Conservation (phyloP, 2,888 invertebrate genomes). For the Drymonia ruficornis region DNA sequence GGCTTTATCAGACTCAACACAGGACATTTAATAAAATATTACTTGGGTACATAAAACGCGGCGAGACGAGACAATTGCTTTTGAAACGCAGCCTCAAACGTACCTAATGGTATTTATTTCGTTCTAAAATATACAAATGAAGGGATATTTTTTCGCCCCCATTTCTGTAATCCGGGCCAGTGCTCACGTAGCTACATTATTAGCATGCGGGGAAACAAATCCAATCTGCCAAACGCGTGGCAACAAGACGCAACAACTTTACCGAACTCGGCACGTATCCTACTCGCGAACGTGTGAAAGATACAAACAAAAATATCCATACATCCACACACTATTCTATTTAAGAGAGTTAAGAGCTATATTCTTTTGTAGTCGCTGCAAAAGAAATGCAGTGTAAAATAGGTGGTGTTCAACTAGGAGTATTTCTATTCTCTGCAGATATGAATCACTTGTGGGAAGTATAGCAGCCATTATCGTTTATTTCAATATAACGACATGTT, state of each 20-base stretch:
- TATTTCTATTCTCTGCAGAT: constrained; percentile 63
- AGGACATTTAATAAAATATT: constrained; percentile 36
- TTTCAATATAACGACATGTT: constrained; percentile 31
- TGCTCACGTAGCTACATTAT: constrained; percentile 63
- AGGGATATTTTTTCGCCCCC: constrained; percentile 35
- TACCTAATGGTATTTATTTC: constrained; percentile 34
- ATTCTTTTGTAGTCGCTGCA: constrained; percentile 19
- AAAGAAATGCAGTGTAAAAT: constrained; percentile 38
- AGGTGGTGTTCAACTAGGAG: constrained; percentile 49
- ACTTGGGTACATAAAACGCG: constrained; percentile 24
- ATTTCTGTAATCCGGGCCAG: constrained; percentile 53
- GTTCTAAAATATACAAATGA: constrained; percentile 37
- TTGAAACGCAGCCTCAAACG: constrained; percentile 23
- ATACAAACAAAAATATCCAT: constrained; percentile 43
- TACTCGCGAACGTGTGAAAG: constrained; percentile 52
- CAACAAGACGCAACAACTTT: constrained; percentile 74
- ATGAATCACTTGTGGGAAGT: constrained; percentile 59
- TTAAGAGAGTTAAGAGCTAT: constrained; percentile 27
- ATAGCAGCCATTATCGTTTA: constrained; percentile 53
- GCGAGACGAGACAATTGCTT: constrained; percentile 35
- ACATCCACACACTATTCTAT: constrained; percentile 30
- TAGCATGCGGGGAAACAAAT: constrained; percentile 78
- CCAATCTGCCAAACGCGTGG: constrained; percentile 75
- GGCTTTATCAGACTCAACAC: constrained; percentile 29
- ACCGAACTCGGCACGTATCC: constrained; percentile 64